Conservation (phyloP, 2,113 vertebrate genomes). For the Cyprinodon brontotheroides region DNA sequence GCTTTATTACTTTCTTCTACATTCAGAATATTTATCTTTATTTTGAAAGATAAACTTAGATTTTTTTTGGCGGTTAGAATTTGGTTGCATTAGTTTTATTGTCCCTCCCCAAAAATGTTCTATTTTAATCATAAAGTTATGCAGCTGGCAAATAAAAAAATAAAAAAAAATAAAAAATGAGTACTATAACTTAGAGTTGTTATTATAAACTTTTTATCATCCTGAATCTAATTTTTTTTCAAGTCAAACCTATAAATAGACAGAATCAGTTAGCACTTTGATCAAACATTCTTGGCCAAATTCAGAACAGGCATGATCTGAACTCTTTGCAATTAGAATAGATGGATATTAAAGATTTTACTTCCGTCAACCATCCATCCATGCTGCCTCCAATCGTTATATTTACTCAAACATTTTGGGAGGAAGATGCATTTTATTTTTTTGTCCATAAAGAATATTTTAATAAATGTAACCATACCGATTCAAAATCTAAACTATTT, state of each 20-base stretch:
- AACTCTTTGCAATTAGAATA: not conserved
- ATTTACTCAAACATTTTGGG: not conserved
- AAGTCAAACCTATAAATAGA: not conserved
- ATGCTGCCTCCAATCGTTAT: not conserved
- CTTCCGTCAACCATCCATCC: not conserved
- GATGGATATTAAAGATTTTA: not conserved
- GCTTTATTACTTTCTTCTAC: not conserved
- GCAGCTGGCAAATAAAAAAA: no score
- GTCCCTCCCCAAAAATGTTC: no score
- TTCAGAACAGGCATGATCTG: not conserved
- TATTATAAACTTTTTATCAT: not conserved
- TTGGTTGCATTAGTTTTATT: not conserved
- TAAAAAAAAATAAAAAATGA: not conserved
- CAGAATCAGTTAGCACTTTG: not conserved
- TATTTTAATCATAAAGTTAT: not conserved
- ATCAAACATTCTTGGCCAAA: not conserved
- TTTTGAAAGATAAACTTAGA: not conserved
- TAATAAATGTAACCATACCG: not conserved
- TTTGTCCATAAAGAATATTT: not conserved
- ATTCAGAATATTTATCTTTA: not conserved
- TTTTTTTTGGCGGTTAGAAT: not conserved
- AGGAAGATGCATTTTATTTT: not conserved
- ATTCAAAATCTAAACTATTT: not conserved
- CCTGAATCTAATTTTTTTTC: no score
- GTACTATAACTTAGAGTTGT: not conserved